These are phyloP conservation scores for Halocaridina rubra DNA, from an alignment of 2,888 invertebrate genomes.

Conservation along the genomic window DNA sequence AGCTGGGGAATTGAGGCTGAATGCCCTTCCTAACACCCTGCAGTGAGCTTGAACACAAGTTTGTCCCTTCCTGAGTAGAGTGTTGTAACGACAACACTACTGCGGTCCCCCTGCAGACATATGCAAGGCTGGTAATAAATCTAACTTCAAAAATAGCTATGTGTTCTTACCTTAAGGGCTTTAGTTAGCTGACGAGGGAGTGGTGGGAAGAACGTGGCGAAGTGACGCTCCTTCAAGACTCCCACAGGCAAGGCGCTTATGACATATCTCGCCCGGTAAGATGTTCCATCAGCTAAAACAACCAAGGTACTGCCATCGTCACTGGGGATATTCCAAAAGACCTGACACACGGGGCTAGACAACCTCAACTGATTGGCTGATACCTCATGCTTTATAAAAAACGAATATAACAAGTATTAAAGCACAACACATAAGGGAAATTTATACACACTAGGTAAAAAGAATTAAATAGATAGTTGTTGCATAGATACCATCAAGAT, in stretches of 20 bases:
- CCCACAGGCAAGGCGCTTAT: conserved; percentile 27
- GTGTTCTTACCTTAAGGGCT: background rate
- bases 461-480: background rate
- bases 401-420: background rate
- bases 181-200: background rate
- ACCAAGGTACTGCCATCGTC: background rate
- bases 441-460: background rate
- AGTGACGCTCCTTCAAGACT: conserved; percentile 24
- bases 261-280: conserved; percentile 21
- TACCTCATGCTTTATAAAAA: background rate
- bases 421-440: background rate
- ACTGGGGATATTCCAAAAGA: conserved; percentile 27
- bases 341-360: conserved; percentile 30
- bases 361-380: conserved; percentile 3
- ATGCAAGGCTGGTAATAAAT: too few relatives aligned
- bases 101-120: too few relatives aligned
- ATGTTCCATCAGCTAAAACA: conserved; percentile 33
- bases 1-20: too few relatives aligned
- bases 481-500: background rate
- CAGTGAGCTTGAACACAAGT: too few relatives aligned
- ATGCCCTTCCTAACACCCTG: too few relatives aligned
- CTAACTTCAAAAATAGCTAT: background rate
- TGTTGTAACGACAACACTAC: background rate
- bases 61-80: too few relatives aligned
- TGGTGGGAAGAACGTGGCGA: conserved; percentile 16